These are phyloP conservation scores for Platygyra sinensis DNA, from an alignment of 64 coral and sea anemone genomes.

Conservation along the genomic window DNA sequence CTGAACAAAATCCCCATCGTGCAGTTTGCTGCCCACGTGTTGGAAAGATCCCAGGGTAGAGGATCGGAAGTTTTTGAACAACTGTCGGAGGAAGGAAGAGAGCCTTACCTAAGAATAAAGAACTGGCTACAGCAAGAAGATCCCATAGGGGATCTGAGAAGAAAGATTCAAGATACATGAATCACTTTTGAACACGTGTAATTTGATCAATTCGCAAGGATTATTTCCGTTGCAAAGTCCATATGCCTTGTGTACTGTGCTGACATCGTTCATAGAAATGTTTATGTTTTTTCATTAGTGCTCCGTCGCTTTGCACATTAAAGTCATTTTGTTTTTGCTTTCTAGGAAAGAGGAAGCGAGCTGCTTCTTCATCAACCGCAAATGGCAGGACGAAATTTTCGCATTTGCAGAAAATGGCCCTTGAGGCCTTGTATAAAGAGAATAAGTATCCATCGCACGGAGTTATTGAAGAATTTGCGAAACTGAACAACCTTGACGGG, in stretches of 20 bases:
- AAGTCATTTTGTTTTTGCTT: not conserved
- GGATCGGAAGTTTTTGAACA: conserved; percentile 12
- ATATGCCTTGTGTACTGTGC: not conserved
- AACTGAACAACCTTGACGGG: conserved; percentile 19
- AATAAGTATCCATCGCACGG: too few relatives aligned
- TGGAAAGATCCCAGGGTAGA: conserved; percentile 21
- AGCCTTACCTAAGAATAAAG: conserved; percentile 2
- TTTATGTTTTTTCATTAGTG: not conserved
- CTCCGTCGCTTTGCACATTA: conserved; percentile 13
- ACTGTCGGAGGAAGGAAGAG: conserved; percentile 10
- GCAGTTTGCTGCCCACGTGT: conserved; percentile 1
- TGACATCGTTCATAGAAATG: not conserved
- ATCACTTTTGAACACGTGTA: conserved; percentile 11
- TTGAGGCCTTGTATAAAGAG: too few relatives aligned
- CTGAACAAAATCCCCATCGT: not conserved
- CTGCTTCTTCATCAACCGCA: too few relatives aligned
- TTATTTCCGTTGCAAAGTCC: conserved; percentile 20
- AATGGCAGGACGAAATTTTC: too few relatives aligned
- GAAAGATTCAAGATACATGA: conserved; percentile 1
- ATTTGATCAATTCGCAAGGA: conserved; percentile 10
- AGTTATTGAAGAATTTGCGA: too few relatives aligned
- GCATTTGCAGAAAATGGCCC: too few relatives aligned
- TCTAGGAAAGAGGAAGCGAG: not conserved
- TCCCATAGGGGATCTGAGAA: not conserved
- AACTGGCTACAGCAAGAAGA: conserved; percentile 8